phyloP scores from a whole-genome alignment of 1,140 invertebrate genomes.

The Lucilia cuprina region DNA sequence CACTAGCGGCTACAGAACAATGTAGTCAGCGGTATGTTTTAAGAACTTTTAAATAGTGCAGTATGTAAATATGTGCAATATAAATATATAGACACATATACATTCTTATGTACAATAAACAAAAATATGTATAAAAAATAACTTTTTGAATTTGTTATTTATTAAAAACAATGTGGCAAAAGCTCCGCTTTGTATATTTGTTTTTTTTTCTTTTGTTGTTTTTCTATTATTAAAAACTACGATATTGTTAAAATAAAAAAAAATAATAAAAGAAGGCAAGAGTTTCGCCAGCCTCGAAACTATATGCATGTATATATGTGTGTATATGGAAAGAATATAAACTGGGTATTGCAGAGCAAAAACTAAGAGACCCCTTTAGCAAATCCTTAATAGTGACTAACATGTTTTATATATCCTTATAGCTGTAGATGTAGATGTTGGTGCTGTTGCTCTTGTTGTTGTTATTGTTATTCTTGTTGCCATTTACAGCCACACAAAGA shows the following conservation, averaged over 20 bases:
- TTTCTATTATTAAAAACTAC: not conserved
- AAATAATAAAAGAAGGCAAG: too few relatives aligned
- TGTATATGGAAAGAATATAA: not conserved
- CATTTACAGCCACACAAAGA: slow-evolving; percentile 16
- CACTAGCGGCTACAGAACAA: too few relatives aligned
- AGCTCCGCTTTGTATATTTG: not conserved
- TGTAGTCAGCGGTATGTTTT: too few relatives aligned
- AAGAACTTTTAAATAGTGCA: too few relatives aligned
- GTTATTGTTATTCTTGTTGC: not conserved
- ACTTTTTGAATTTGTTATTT: slow-evolving; percentile 18
- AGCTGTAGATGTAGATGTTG: not conserved
- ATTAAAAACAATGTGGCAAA: slow-evolving; percentile 28
- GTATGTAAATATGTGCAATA: not conserved
- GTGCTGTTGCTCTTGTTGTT: not conserved
- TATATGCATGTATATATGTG: too few relatives aligned
- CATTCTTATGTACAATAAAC: not conserved
- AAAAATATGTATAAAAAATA: not conserved
- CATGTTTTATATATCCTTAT: not conserved
- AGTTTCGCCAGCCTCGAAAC: too few relatives aligned
- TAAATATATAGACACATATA: not conserved
- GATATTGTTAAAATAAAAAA: not conserved
- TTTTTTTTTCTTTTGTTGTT: not conserved
- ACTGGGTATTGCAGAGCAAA: not conserved
- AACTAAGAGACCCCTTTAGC: not conserved
- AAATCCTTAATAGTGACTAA: not conserved